Conservation (phyloP, 1,140 invertebrate genomes). For the Bombus haemorrhoidalis region DNA sequence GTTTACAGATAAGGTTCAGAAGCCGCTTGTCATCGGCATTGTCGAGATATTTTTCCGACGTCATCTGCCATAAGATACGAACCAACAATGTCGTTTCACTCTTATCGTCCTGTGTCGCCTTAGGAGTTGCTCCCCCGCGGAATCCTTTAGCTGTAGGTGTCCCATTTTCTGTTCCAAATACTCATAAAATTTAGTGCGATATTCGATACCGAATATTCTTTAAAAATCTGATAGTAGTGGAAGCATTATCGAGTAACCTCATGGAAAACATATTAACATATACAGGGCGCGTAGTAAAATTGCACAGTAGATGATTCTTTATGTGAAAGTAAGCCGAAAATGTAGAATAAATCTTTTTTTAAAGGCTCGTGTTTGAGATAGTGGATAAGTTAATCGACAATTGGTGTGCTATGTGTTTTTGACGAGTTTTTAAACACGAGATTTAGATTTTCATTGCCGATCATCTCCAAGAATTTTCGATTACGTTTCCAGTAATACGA, state of each 20-base stretch:
- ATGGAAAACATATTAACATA: background rate
- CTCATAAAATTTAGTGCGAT: background rate
- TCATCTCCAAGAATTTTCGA: too few relatives aligned
- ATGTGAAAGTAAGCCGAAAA: too few relatives aligned
- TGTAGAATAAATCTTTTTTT: too few relatives aligned
- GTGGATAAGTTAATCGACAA: too few relatives aligned
- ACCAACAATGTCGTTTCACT: slow-evolving; percentile 45
- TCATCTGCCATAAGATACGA: slow-evolving; percentile 30
- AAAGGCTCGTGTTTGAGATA: too few relatives aligned
- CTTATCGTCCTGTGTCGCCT: slow-evolving; percentile 42
- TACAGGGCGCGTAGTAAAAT: background rate
- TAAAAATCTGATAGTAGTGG: background rate
- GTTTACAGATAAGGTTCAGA: slow-evolving; percentile 54
- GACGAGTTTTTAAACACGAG: too few relatives aligned
- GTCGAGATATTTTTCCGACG: slow-evolving; percentile 50
- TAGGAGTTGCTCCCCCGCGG: background rate
- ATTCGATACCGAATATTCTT: background rate
- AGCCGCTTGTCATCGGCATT: slow-evolving; percentile 51
- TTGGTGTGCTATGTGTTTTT: too few relatives aligned
- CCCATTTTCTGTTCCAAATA: too few relatives aligned
- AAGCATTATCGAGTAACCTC: background rate
- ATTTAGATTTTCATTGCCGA: too few relatives aligned
- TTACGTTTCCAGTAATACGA: too few relatives aligned
- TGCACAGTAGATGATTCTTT: too few relatives aligned
- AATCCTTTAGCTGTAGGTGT: too few relatives aligned